These are phyloP conservation scores for Erythrolamprus reginae DNA, from an alignment of 2,113 vertebrate species.

Conservation along the genomic window DNA sequence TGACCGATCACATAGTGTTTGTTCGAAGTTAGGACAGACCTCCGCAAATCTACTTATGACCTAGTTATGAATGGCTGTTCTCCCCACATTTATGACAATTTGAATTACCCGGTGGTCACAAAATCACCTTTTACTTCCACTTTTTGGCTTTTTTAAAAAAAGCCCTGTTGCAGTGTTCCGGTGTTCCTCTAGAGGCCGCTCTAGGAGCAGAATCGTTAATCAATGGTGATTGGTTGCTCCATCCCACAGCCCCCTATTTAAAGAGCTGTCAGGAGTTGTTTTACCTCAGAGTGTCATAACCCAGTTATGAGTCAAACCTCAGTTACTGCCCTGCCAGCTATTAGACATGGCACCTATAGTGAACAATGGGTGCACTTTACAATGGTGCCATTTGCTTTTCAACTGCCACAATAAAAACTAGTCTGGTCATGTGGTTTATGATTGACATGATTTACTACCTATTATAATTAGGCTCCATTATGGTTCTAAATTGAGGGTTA, in stretches of 20 bases:
- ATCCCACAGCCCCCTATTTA: too few species aligned
- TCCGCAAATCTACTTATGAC: neutral
- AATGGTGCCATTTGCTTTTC: neutral
- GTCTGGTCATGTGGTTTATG: neutral
- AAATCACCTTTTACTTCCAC: neutral
- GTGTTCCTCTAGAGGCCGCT: too few species aligned
- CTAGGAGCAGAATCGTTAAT: too few species aligned
- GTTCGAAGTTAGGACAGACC: neutral
- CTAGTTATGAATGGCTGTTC: neutral
- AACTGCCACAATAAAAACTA: neutral
- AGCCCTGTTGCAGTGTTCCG: too few species aligned
- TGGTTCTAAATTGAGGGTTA: neutral
- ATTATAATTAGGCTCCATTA: neutral
- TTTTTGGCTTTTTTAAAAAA: neutral
- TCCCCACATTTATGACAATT: neutral
- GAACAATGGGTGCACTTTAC: neutral
- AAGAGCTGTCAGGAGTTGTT: too few species aligned
- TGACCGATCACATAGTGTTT: neutral
- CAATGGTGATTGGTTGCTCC: too few species aligned
- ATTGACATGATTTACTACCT: neutral
- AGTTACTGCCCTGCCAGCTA: too few species aligned
- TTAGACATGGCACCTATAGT: too few species aligned
- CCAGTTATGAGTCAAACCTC: too few species aligned
- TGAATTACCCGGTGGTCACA: neutral
- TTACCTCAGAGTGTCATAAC: too few species aligned